phyloP scores from a whole-genome alignment of 1,140 invertebrate genomes.

The Sipha flava region DNA sequence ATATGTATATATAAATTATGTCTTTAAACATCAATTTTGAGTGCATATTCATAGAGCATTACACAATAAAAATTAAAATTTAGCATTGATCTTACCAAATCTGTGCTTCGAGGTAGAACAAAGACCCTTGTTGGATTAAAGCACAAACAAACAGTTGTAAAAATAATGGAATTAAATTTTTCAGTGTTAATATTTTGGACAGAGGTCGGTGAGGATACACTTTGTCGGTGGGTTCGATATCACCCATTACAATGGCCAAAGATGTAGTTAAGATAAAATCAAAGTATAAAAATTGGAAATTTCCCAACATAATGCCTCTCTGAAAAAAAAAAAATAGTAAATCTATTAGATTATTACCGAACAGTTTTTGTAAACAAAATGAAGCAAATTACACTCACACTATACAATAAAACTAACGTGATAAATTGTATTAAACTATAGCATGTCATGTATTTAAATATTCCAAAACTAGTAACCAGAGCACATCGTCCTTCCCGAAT shows the following conservation, averaged over 20 bases:
- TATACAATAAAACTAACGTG: conserved; percentile 85
- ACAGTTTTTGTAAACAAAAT: background rate
- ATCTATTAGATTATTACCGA: background rate
- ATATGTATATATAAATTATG: too few species aligned
- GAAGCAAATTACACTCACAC: conserved; percentile 49
- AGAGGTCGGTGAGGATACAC: conserved; percentile 41
- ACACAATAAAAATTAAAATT: too few species aligned
- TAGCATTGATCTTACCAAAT: conserved; percentile 50
- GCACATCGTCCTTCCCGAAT: conserved; percentile 82
- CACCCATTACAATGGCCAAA: conserved; percentile 67
- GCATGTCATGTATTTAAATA: conserved; percentile 94
- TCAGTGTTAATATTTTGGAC: conserved; percentile 41
- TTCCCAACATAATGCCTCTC: conserved; percentile 51
- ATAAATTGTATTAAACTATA: conserved; percentile 91
- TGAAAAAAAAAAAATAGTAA: conserved; percentile 25
- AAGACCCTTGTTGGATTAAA: conserved; percentile 45
- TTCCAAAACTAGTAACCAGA: conserved; percentile 86
- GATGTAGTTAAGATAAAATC: conserved; percentile 72
- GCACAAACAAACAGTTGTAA: conserved; percentile 49
- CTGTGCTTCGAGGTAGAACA: conserved; percentile 47
- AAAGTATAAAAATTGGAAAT: conserved; percentile 74
- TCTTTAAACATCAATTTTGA: too few species aligned
- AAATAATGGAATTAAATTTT: conserved; percentile 53
- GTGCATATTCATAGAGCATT: too few species aligned
- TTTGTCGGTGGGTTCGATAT: conserved; percentile 44